Evolutionary conservation across 2,888 invertebrate species (phyloP).

Genomic region (Lymantria dispar): DNA sequence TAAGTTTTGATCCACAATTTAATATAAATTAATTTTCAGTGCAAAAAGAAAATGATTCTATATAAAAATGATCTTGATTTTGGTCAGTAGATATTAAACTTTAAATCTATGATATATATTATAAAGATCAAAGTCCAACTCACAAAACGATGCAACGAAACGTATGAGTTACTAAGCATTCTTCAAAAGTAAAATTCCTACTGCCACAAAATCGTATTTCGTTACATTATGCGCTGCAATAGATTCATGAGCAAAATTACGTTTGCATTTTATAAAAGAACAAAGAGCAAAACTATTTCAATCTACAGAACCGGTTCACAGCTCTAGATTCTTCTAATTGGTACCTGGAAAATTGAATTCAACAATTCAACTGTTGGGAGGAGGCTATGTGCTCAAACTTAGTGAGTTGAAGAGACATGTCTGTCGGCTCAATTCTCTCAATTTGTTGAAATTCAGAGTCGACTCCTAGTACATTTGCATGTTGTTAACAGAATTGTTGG

Average conservation of each 20-base stretch:
- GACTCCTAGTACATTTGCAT: constrained; percentile 24
- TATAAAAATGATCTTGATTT: too few relatives aligned
- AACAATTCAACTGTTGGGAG: constrained; percentile 22
- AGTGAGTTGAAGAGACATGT: constrained; percentile 6
- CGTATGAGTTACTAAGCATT: background rate
- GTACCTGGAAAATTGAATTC: constrained; percentile 26
- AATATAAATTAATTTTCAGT: too few relatives aligned
- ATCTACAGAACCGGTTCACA: constrained; percentile 11
- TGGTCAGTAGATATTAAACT: too few relatives aligned
- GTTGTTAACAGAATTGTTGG: constrained; percentile 23
- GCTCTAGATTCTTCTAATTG: constrained; percentile 33
- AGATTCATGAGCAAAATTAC: constrained; percentile 4
- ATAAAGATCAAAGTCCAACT: too few relatives aligned
- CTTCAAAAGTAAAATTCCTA: constrained; percentile 3
- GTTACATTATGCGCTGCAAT: background rate
- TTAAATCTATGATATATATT: too few relatives aligned
- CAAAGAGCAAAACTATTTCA: constrained; percentile 33
- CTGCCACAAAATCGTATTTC: constrained; percentile 7
- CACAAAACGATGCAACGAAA: too few relatives aligned
- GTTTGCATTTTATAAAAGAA: constrained; percentile 19
- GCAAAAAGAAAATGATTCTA: too few relatives aligned
- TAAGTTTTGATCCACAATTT: too few relatives aligned
- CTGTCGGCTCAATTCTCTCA: constrained; percentile 28
- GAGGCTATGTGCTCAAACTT: constrained; percentile 18
- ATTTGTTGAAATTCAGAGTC: constrained; percentile 18